Percentiles rank a stretch among this genome's conserved stretches.
These are phyloP conservation scores for Tenrec ecaudatus DNA, from an alignment of 2,113 vertebrate species.

Conservation along the genomic window DNA sequence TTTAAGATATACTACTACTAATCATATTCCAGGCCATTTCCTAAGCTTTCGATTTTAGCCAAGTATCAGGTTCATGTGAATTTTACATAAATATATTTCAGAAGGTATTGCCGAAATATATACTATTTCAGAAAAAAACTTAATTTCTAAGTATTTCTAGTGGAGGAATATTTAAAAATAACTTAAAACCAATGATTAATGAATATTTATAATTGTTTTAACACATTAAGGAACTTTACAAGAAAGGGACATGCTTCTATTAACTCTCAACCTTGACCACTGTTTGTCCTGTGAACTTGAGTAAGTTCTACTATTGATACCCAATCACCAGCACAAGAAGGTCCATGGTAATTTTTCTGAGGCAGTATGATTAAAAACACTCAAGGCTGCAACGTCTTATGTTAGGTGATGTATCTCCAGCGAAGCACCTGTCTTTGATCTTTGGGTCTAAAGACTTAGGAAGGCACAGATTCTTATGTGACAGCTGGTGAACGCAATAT, in stretches of 20 bases:
- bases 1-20: conserved; percentile 19
- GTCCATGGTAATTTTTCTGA: neutral
- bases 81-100: conserved; percentile 44
- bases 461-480: neutral
- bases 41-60: neutral
- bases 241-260: neutral
- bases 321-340: neutral
- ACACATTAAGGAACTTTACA: conserved; percentile 42
- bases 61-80: conserved; percentile 27
- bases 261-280: neutral
- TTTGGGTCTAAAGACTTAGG: conserved; percentile 7
- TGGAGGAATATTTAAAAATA: conserved; percentile 35
- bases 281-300: neutral
- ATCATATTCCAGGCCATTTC: neutral
- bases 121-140: conserved; percentile 48
- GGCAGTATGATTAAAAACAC: conserved; percentile 1
- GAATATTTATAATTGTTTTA: neutral
- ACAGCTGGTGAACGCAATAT: conserved; percentile 39
- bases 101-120: neutral
- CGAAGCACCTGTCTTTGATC: neutral
- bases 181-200: conserved; percentile 39
- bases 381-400: neutral
- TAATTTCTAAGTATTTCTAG: conserved; percentile 45
- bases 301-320: neutral
- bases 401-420: neutral